A percentile compares a stretch with the other conserved stretches of the same genome.
Evolutionary conservation across 1,140 invertebrate species (phyloP).

Genomic region (Oncopeltus fasciatus): DNA sequence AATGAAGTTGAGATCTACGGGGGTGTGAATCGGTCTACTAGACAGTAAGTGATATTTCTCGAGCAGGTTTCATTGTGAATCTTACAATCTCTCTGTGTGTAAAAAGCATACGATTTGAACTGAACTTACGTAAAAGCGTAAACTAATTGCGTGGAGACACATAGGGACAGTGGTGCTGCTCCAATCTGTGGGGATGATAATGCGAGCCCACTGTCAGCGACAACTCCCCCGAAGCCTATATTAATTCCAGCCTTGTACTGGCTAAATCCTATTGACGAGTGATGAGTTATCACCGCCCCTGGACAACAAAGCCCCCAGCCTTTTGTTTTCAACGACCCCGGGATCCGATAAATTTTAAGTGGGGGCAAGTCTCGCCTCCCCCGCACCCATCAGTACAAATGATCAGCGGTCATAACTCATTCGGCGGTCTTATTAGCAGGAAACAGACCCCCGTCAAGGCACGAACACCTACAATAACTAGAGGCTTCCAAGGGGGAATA

Average conservation of each 20-base stretch:
- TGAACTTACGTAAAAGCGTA: no score
- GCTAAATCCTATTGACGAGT: background rate
- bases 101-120: no score
- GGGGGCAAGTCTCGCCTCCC: background rate
- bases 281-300: background rate
- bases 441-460: background rate
- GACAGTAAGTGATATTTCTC: no score
- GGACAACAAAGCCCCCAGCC: background rate
- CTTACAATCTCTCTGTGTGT: no score
- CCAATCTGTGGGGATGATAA: background rate
- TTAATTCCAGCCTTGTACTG: background rate
- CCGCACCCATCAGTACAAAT: background rate
- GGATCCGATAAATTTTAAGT: background rate
- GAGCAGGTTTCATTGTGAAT: no score
- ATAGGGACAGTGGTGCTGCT: background rate
- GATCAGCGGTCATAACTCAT: background rate
- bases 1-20: no score
- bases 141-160: no score
- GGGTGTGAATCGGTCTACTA: no score
- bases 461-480: background rate
- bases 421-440: background rate
- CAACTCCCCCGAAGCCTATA: background rate
- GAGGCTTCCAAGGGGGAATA: no score
- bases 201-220: background rate
- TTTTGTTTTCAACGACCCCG: background rate